phyloP scores from a whole-genome alignment of 2,888 invertebrate species.

The Orthosia cruda region DNA sequence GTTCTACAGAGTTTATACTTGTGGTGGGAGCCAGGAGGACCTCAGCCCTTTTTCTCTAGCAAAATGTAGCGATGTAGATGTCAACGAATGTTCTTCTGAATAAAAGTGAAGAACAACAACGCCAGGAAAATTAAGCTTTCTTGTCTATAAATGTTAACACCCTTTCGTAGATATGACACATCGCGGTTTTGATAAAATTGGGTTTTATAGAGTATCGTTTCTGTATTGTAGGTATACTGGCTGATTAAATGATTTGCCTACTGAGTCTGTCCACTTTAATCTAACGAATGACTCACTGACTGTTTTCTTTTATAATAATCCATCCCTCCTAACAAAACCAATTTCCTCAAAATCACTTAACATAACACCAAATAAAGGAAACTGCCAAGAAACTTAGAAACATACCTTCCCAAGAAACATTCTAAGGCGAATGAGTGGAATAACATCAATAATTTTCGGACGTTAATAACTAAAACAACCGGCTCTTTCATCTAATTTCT shows the following conservation, averaged over 20 bases:
- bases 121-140: background rate
- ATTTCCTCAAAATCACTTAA: background rate
- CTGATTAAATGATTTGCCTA: no score
- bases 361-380: slow-evolving; percentile 17
- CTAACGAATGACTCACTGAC: no score
- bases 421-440: slow-evolving; percentile 36
- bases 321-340: background rate
- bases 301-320: background rate
- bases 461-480: slow-evolving; percentile 54
- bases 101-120: background rate
- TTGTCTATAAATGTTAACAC: background rate
- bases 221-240: no score
- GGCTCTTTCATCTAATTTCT: no score
- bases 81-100: background rate
- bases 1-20: background rate
- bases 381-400: slow-evolving; percentile 25
- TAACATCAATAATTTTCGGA: slow-evolving; percentile 61
- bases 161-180: no score
- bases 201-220: no score
- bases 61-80: background rate
- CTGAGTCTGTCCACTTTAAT: no score
- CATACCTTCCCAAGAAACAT: background rate
- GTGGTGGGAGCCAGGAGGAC: no score
- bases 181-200: no score
- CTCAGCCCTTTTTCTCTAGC: no score